A percentile compares a stretch with the other conserved stretches of the same genome.
These are phyloP conservation scores for Limnothrissa miodon DNA, from an alignment of 2,113 vertebrate species.

Conservation along the genomic window DNA sequence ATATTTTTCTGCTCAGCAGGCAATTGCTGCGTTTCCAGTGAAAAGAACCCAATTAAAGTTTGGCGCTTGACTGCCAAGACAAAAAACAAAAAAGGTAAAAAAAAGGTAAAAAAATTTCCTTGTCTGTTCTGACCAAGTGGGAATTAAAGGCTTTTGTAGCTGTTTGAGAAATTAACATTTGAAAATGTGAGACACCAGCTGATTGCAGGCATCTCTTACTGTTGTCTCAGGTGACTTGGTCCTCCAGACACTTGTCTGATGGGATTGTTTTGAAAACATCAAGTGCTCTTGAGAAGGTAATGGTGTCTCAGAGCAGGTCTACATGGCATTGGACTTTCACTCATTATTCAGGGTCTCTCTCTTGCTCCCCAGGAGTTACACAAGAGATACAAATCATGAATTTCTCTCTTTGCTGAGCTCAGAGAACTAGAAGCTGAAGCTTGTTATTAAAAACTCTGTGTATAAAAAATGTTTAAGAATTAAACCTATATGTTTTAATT, in stretches of 20 bases:
- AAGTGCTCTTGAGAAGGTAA: not conserved
- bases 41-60: slow-evolving; percentile 42
- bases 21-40: slow-evolving; percentile 32
- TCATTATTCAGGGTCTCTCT: not conserved
- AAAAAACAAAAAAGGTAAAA: slow-evolving; percentile 9
- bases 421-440: slow-evolving; percentile 24
- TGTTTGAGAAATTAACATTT: slow-evolving; percentile 25
- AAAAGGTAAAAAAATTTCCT: not conserved
- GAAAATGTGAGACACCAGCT: not conserved
- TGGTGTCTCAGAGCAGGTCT: not conserved
- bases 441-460: not conserved
- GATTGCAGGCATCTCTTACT: not conserved
- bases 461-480: no score
- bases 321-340: not conserved
- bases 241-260: not conserved
- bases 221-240: not conserved
- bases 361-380: not conserved
- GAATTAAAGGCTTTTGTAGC: slow-evolving; percentile 32
- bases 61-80: not conserved
- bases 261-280: not conserved
- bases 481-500: not conserved
- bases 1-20: slow-evolving; percentile 22
- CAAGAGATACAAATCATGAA: not conserved
- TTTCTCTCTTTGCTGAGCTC: slow-evolving; percentile 42
- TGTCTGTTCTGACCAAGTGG: slow-evolving; percentile 32